A percentile compares a stretch with the other conserved stretches of the same genome.
Evolutionary conservation across 1,140 invertebrate genomes (phyloP).

Genomic region (Temnothorax nylanderi): DNA sequence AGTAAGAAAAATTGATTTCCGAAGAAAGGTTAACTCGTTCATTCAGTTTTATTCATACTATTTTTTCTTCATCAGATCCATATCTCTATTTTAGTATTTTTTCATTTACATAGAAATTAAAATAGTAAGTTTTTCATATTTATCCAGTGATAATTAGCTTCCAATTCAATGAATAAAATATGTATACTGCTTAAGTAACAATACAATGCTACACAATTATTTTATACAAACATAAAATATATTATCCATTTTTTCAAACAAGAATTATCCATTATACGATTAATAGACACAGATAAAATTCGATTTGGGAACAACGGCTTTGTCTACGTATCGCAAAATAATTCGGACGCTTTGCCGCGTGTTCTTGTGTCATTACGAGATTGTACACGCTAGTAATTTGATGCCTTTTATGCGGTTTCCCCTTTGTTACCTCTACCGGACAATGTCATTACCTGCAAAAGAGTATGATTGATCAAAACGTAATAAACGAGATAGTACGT

Average conservation of each 20-base stretch:
- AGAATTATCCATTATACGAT: background rate
- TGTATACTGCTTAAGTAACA: background rate
- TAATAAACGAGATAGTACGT: slow-evolving; percentile 46
- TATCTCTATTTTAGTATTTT: background rate
- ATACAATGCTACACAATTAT: background rate
- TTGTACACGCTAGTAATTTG: slow-evolving; percentile 63
- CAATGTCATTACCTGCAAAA: slow-evolving; percentile 71
- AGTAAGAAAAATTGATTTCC: slow-evolving; percentile 26
- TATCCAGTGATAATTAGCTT: background rate
- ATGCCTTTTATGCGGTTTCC: slow-evolving; percentile 57
- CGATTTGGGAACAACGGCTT: slow-evolving; percentile 62
- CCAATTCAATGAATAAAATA: background rate
- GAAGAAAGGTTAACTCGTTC: slow-evolving; percentile 7
- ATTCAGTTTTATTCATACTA: background rate
- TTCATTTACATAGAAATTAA: slow-evolving; percentile 25
- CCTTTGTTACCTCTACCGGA: slow-evolving; percentile 64
- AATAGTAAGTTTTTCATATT: background rate
- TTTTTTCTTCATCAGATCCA: background rate
- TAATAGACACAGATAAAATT: slow-evolving; percentile 47
- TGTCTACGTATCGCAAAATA: slow-evolving; percentile 61
- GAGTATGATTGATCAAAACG: slow-evolving; percentile 56
- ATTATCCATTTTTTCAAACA: background rate
- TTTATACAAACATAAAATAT: background rate
- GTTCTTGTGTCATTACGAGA: slow-evolving; percentile 61
- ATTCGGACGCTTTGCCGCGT: slow-evolving; percentile 47